Conservation (phyloP, 2,113 vertebrate genomes). For the Uria lomvia region DNA sequence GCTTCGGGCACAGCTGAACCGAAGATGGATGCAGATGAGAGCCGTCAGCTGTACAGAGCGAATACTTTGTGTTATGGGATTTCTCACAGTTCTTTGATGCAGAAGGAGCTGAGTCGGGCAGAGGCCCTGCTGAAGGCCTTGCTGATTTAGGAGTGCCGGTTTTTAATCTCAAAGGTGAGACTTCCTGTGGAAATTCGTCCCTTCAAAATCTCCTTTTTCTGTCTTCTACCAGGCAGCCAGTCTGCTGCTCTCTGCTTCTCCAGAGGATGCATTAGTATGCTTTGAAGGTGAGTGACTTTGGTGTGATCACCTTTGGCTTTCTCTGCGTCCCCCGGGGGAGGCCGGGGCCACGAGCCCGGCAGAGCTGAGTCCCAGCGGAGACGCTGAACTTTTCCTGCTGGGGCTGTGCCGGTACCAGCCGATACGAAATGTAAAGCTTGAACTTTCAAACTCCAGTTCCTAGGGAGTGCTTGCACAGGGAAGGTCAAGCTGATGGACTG, state of each 20-base stretch:
- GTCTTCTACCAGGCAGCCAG: not conserved
- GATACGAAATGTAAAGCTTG: not conserved
- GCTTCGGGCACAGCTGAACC: not conserved
- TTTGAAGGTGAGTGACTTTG: not conserved
- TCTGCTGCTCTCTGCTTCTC: not conserved
- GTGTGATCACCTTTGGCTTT: not conserved
- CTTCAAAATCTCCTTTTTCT: not conserved
- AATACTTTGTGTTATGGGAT: not conserved
- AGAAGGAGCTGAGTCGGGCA: not conserved
- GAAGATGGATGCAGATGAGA: not conserved
- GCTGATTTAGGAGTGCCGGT: not conserved
- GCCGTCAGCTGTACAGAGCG: not conserved
- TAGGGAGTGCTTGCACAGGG: not conserved
- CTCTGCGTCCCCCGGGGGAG: not conserved
- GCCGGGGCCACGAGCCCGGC: rapidly evolving
- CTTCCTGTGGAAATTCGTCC: rapidly evolving
- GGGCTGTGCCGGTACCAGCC: not conserved
- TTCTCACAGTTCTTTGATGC: not conserved
- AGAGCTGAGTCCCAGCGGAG: not conserved
- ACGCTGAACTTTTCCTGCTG: not conserved
- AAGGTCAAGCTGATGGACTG: slow-evolving; percentile 33
- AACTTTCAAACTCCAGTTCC: not conserved
- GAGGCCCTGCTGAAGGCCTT: not conserved
- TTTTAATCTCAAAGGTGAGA: not conserved
- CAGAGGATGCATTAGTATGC: not conserved